These are phyloP conservation scores for Sphaerophoria taeniata DNA, from an alignment of 2,888 invertebrate species.

Conservation along the genomic window DNA sequence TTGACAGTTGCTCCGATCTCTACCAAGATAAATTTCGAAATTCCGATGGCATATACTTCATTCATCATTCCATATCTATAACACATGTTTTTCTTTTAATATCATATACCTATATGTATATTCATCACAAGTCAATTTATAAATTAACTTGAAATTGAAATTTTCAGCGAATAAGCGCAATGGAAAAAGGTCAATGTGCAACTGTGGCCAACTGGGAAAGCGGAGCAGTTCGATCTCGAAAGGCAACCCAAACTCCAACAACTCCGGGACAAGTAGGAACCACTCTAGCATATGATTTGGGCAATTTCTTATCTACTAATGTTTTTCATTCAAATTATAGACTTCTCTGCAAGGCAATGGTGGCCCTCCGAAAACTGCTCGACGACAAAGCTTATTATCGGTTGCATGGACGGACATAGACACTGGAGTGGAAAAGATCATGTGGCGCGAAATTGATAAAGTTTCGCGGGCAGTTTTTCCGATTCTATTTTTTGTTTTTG, in stretches of 20 bases:
- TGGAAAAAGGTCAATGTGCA: slow-evolving; percentile 87
- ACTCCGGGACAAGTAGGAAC: slow-evolving; percentile 82
- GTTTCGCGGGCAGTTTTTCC: slow-evolving; percentile 91
- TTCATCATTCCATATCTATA: no score
- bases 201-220: slow-evolving; percentile 88
- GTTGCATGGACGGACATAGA: slow-evolving; percentile 87
- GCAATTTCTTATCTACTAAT: background rate
- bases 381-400: slow-evolving; percentile 83
- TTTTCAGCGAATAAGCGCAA: slow-evolving; percentile 85
- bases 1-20: no score
- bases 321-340: slow-evolving; percentile 72
- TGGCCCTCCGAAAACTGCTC: slow-evolving; percentile 82
- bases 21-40: no score
- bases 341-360: slow-evolving; percentile 83
- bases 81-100: no score
- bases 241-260: slow-evolving; percentile 83
- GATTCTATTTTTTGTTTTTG: slow-evolving; percentile 89
- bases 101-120: no score
- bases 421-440: slow-evolving; percentile 88
- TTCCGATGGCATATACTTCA: no score
- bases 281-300: slow-evolving; percentile 20
- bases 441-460: slow-evolving; percentile 91
- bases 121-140: background rate
- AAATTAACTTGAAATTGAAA: background rate
- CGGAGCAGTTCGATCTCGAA: slow-evolving; percentile 86